phyloP scores from a whole-genome alignment of 2,797 vertebrate genomes.

The Thripadectes ignobilis region DNA sequence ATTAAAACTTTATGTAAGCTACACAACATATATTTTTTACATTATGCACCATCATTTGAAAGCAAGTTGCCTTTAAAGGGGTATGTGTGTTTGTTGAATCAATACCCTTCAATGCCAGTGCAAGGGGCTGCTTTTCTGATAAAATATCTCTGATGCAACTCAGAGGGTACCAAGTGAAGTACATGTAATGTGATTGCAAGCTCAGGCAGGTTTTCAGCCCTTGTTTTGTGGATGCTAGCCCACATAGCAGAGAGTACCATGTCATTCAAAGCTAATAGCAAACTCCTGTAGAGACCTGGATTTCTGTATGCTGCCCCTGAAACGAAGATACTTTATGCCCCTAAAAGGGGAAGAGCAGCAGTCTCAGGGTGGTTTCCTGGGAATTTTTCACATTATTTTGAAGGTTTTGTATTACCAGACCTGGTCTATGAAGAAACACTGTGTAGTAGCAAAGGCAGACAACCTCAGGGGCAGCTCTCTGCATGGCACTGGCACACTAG shows the following conservation, averaged over 20 bases:
- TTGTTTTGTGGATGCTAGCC: neutral
- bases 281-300: neutral
- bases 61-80: constrained; percentile 20
- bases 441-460: neutral
- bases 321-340: neutral
- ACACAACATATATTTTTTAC: constrained; percentile 14
- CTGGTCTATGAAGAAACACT: neutral
- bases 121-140: constrained; percentile 16
- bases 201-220: neutral
- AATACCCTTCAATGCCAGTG: constrained; percentile 7
- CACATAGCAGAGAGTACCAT: constrained; percentile 15
- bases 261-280: neutral
- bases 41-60: neutral
- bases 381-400: neutral
- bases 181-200: neutral
- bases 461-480: neutral
- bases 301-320: neutral
- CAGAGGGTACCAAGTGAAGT: neutral
- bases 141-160: neutral
- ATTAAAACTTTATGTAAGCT: constrained; percentile 54
- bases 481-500: neutral
- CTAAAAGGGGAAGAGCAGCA: neutral
- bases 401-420: neutral
- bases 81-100: constrained; percentile 21
- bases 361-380: neutral